Percentiles rank a stretch among this genome's conserved stretches.
Evolutionary conservation across 1,140 invertebrate species (phyloP).

Genomic region (Monomorium pharaonis): DNA sequence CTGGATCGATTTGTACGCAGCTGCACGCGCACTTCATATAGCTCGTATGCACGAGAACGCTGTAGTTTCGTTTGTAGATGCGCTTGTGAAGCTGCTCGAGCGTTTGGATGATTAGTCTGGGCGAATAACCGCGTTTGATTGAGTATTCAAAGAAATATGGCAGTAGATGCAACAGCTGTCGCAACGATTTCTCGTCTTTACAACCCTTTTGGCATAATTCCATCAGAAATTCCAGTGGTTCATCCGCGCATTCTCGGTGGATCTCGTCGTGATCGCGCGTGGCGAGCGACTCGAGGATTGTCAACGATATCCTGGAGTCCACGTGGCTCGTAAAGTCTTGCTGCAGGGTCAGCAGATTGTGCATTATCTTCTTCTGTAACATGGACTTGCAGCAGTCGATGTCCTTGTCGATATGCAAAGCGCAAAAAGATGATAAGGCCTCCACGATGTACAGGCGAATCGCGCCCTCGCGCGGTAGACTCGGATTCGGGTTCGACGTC

Average conservation of each 20-base stretch:
- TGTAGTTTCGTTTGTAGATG: slow-evolving; percentile 69
- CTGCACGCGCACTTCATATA: slow-evolving; percentile 78
- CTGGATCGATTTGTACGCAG: slow-evolving; percentile 71
- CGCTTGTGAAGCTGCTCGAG: slow-evolving; percentile 47
- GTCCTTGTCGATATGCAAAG: slow-evolving; percentile 44
- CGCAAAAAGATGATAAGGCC: slow-evolving; percentile 69
- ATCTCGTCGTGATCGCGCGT: slow-evolving; percentile 50
- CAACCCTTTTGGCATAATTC: slow-evolving; percentile 64
- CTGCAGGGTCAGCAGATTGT: slow-evolving; percentile 69
- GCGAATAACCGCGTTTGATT: slow-evolving; percentile 6
- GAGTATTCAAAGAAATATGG: slow-evolving; percentile 70
- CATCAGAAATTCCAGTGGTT: slow-evolving; percentile 61
- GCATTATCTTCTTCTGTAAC: slow-evolving; percentile 68
- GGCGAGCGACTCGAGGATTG: slow-evolving; percentile 66
- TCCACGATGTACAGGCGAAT: slow-evolving; percentile 56
- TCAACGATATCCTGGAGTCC: slow-evolving; percentile 68
- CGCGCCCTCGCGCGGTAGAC: background rate
- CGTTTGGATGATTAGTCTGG: slow-evolving; percentile 44
- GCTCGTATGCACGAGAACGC: slow-evolving; percentile 72
- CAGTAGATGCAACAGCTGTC: slow-evolving; percentile 68
- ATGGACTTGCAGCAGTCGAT: slow-evolving; percentile 26
- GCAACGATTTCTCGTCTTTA: slow-evolving; percentile 59
- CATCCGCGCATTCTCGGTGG: slow-evolving; percentile 42
- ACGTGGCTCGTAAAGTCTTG: slow-evolving; percentile 62
- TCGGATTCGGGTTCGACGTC: background rate